A percentile compares a stretch with the other conserved stretches of the same genome.
phyloP scores from a whole-genome alignment of 2,888 invertebrate genomes.

The Pseudococcus longispinus region DNA sequence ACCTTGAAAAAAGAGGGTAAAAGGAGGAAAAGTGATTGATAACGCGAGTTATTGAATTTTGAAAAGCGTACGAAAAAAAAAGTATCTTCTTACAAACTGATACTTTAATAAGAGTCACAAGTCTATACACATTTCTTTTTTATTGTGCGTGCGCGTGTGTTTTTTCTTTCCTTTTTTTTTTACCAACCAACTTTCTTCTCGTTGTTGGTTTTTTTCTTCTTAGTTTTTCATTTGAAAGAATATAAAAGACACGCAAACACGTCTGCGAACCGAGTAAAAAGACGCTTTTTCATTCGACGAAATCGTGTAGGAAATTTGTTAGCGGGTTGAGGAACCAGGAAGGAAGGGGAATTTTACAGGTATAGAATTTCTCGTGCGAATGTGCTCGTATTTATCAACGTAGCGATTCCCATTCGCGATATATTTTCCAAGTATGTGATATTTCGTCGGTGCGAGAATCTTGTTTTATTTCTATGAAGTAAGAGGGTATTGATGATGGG shows the following conservation, averaged over 20 bases:
- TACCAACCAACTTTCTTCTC: background rate
- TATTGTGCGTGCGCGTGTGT: background rate
- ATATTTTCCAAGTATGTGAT: background rate
- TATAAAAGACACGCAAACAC: conserved; percentile 18
- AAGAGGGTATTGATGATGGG: background rate
- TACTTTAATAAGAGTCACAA: conserved; percentile 35
- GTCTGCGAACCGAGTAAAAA: conserved; percentile 21
- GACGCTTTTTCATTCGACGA: conserved; percentile 10
- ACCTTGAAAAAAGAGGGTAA: background rate
- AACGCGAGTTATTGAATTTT: conserved; percentile 35
- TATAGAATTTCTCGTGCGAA: background rate
- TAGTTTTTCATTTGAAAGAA: background rate
- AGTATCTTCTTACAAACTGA: conserved; percentile 24
- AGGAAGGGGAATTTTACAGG: background rate
- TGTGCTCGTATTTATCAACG: background rate
- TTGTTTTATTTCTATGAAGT: background rate
- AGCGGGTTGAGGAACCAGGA: background rate
- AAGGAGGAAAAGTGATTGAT: conserved; percentile 35
- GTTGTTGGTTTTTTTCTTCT: background rate
- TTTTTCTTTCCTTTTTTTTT: background rate
- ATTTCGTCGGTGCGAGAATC: background rate
- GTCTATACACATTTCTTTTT: background rate
- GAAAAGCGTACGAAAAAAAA: conserved; percentile 15
- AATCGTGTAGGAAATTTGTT: conserved; percentile 21
- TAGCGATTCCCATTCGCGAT: background rate